Base-by-base conservation (phyloP, 1,140 invertebrate genomes). In the Galleria mellonella region DNA sequence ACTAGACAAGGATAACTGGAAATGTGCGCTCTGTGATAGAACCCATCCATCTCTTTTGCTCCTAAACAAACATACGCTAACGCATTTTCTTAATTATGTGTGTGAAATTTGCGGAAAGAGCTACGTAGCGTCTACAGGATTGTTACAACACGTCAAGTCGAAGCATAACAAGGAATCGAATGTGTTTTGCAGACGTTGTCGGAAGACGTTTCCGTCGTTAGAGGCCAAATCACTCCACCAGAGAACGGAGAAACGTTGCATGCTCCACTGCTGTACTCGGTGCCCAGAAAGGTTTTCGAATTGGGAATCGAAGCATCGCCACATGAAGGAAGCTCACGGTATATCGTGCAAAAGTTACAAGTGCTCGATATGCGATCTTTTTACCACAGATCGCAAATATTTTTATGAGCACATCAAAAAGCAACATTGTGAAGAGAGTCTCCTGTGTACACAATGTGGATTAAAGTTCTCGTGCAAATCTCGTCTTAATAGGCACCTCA, bases 21-120 rank as follows among this genome's bases (percentile, higher is more conserved):
- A 36, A 23, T 56, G 54, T 23, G 36, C 27, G 0, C 41, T 51
- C 8, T 56, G 54, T 35, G 30, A 28, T 12, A 43, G 51, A 27
- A 51, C 13, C 13, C 13, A 43, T 0, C 29, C 37, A 10, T 40
- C 43, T 5, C 32, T 56, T 4, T 46, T 33, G n/a, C 27, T 42
- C 13, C 10, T 44, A 11, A 44, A 44, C 27, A 44, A 44, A 29
- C 54, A 56, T 14, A 47, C 54, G 5, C 37, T 43, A 0, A 44
- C 44, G 3, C 47, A 56, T 44, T 51, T 44, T 13, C 36, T 41
- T n/a, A 51, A 32, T 13, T 33, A 47, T 14, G 31, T 51, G 2
- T 56, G 54, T 28, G 54, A 56, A 7, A 36, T 32, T 5, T 56
- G 54, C 31, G 54, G 54, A 8, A 44, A 47, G 33, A 51, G 48